Evolutionary conservation across 2,113 vertebrate genomes (phyloP).

Genomic region (Emydura subglobosa): DNA sequence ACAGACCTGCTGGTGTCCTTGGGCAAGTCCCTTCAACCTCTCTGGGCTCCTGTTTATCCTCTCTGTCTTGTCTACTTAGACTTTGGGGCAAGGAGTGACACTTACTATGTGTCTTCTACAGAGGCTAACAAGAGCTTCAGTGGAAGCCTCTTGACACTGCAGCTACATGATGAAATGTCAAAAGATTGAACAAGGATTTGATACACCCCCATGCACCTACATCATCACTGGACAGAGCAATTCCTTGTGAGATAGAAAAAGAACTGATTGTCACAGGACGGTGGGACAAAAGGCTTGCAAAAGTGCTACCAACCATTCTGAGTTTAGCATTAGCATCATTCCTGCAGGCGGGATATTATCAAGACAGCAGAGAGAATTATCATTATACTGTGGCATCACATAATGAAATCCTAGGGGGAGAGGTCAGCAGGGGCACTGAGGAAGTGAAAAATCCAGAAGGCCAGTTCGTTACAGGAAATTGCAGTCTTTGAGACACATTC

Average conservation of each 20-base stretch:
- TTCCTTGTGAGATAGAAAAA: not conserved
- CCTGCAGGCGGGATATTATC: not conserved
- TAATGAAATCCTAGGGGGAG: not conserved
- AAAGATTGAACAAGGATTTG: not conserved
- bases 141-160: accelerated
- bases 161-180: not conserved
- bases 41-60: not conserved
- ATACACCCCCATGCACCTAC: not conserved
- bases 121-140: not conserved
- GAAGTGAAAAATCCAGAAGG: not conserved
- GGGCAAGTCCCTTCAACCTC: not conserved
- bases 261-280: not conserved
- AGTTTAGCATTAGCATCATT: not conserved
- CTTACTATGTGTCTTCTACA: accelerated
- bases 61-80: not conserved
- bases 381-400: not conserved
- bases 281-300: not conserved
- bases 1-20: not conserved
- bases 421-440: not conserved
- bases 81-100: not conserved
- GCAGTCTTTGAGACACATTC: not conserved
- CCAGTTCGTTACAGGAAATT: not conserved
- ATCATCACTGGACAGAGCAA: not conserved
- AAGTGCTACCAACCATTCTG: not conserved
- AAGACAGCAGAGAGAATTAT: not conserved